Evolutionary conservation across 2,888 invertebrate species (phyloP), one percentile per base, ranked within the genome.

Genomic region (Falcaria lacertinaria): DNA sequence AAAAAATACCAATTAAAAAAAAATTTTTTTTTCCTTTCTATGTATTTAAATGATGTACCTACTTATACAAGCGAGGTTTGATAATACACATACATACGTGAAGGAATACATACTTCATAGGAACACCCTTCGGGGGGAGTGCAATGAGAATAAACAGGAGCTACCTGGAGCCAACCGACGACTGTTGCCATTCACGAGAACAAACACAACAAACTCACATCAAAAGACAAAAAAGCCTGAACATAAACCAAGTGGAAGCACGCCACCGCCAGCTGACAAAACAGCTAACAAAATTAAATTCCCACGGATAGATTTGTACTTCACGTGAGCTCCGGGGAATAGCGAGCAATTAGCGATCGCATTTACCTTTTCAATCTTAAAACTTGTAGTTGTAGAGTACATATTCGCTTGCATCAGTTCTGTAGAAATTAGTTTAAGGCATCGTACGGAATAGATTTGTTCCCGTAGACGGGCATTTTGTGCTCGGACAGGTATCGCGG

Each of bases 381-480:
- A 34, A 8, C 15, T 3, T 34, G 2, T 6, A 15, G 15, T 7
- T 15, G 15, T 15, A 34, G 8, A 8, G 37, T 22, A 19, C 13
- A 19, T 43, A 35, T 39, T 43, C 34, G 22, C 28, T 5, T 15
- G 34, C 13, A 8, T 14, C 14, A 11, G 16, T 14, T 6, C 16
- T n/a, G 33, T 16, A 16, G n/a, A 35, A 37, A 42, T 46, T 46
- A 38, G 36, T 33, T 34, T 33, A 37, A 33, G 36, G 32, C 17
- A 34, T 39, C 7, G 32, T 11, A 32, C 40, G 25, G 22, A 45
- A 46, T 43, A 36, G 37, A 46, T 43, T 43, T 33, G 42, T 46
- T 42, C 42, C 38, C 45, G 45, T 37, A 39, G 28, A 39, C 45
- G 42, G 42, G 42, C 42, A 34, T 42, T 39, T 35, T 33, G 41